These are phyloP conservation scores for Morelia viridis DNA, from an alignment of 2,797 vertebrate genomes.

Conservation along the genomic window DNA sequence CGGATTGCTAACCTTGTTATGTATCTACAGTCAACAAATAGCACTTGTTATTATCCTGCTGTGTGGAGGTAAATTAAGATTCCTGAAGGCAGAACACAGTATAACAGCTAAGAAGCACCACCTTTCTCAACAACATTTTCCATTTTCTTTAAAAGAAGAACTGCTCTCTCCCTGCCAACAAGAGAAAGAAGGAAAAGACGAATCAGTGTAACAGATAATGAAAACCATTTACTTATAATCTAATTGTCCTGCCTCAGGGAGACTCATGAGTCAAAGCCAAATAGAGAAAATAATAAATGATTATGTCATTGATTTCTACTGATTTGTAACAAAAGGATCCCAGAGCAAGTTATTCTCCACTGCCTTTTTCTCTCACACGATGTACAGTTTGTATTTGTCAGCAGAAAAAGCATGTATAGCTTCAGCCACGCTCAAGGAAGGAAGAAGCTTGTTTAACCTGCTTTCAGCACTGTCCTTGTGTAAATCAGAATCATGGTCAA, in stretches of 20 bases:
- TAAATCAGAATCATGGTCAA: constrained; percentile 1
- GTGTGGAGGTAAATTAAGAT: constrained; percentile 19
- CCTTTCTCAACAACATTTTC: neutral
- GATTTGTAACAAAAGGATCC: constrained; percentile 48
- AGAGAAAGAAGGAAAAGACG: neutral
- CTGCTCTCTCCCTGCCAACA: too few species aligned
- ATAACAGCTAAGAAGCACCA: constrained; percentile 27
- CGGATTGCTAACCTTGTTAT: constrained; percentile 28
- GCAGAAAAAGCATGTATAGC: constrained; percentile 37
- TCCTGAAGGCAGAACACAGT: constrained; percentile 6
- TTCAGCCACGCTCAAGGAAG: constrained; percentile 38
- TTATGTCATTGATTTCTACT: constrained; percentile 35
- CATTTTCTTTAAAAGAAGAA: constrained; percentile 1
- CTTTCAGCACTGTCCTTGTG: constrained; percentile 42
- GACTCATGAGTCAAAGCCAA: constrained; percentile 34
- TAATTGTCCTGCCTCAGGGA: constrained; percentile 45
- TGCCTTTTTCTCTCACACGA: constrained; percentile 39
- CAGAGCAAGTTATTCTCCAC: constrained; percentile 48
- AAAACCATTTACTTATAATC: constrained; percentile 29
- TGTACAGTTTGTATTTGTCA: constrained; percentile 42
- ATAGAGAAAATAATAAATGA: constrained; percentile 42
- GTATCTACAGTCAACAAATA: neutral
- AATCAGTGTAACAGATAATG: neutral
- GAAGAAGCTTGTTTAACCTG: constrained; percentile 46
- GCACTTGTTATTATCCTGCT: constrained; percentile 6